Evolutionary conservation across 2,113 vertebrate species (phyloP), one percentile per base, ranked within the genome.

Genomic region (Puffinus mauretanicus): DNA sequence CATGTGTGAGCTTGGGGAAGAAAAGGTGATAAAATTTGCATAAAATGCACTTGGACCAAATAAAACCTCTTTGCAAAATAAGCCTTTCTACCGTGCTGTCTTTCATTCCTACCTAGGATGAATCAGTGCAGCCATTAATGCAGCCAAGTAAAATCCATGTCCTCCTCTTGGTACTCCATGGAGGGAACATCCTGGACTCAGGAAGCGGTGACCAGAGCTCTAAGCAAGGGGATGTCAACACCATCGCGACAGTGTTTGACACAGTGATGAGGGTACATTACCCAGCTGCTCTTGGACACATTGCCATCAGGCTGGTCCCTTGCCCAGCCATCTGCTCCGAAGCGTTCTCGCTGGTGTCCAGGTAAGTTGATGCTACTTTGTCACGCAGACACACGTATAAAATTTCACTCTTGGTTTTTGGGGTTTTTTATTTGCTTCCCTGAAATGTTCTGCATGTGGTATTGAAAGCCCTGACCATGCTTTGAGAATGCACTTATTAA

Each of bases 181-280:
- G 99, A 27, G 99, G 99, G 22, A 99, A 99, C 98, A 99, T 99
- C 98, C 98, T 99, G 98, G 99, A 99, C 92, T 99, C 99, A 3
- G 99, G 99, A n/a, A 96, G 98, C 2, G 99, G 99, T 17, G 99
- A 99, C 93, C 99, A 98, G 97, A 99, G 97, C 98, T 99, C 99
- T 93, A 99, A 99, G 97, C 99, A 99, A 96, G 99, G 99, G 3
- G 99, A 99, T 40, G 97, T 99, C 95, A 99, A 99, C 97, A 99
- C 99, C 57, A 99, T 99, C 40, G 98, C 98, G 13, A 98, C 98
- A 0, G 99, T 98, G 65, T 99, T 99, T 42, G 99, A 99, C 93
- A 98, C 99, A 0, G 99, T 99, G 97, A 99, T 99, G 98, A 98
- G 99, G 2, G 99, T 99, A 40, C 99, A 99, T 96, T 99, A 99